phyloP scores from a whole-genome alignment of 2,113 vertebrate genomes.

The Malurus elegans region DNA sequence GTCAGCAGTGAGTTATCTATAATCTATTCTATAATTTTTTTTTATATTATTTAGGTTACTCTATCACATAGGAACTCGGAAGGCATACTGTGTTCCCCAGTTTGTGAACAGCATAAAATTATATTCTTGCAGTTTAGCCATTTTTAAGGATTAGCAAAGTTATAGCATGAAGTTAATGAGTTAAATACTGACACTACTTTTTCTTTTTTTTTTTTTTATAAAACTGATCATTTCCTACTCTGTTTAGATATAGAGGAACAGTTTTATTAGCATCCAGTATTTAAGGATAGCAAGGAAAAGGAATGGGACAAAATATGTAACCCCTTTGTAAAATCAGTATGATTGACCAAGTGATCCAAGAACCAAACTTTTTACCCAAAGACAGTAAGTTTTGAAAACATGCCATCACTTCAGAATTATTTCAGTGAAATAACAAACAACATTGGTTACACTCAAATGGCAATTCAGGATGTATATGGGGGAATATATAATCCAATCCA shows the following conservation, averaged over 20 bases:
- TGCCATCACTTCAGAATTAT: neutral
- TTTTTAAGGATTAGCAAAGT: neutral
- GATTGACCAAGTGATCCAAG: neutral
- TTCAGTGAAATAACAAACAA: neutral
- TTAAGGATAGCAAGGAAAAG: neutral
- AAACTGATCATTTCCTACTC: neutral
- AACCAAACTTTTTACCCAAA: slow-evolving; percentile 1
- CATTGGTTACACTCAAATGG: neutral
- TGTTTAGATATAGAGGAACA: neutral
- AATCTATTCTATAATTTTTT: neutral
- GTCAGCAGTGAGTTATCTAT: neutral
- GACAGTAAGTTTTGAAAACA: neutral
- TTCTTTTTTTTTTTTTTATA: neutral
- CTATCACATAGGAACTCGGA: neutral
- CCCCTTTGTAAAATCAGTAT: neutral
- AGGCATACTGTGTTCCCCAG: neutral
- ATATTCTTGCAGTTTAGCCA: neutral
- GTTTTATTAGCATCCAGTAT: neutral
- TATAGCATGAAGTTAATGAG: neutral
- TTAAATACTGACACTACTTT: neutral
- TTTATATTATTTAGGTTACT: neutral
- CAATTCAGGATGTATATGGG: neutral
- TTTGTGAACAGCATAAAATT: neutral
- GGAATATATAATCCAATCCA: neutral
- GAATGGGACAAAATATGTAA: neutral